phyloP scores from a whole-genome alignment of 2,888 invertebrate genomes.

The Mesopsocus fuscifrons region DNA sequence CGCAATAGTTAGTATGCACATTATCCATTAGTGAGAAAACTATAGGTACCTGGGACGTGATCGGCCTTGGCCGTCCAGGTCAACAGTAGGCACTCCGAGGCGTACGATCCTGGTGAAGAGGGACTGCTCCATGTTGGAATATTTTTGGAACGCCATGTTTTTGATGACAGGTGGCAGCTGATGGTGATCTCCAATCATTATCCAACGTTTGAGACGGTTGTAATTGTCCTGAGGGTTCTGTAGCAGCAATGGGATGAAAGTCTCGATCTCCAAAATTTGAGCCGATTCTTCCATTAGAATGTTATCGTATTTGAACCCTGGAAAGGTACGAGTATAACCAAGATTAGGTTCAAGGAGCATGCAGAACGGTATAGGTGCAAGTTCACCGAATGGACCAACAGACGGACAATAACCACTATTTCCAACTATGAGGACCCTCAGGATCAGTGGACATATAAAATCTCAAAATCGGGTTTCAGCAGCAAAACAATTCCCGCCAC shows the following conservation, averaged over 20 bases:
- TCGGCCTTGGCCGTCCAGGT: slow-evolving; percentile 94
- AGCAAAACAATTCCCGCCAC: no score
- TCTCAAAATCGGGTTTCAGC: no score
- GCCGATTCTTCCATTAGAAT: slow-evolving; percentile 99
- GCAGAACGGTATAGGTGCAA: no score
- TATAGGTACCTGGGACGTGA: slow-evolving; percentile 65
- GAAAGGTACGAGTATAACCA: no score
- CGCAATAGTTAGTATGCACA: no score
- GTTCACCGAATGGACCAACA: no score
- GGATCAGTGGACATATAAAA: no score
- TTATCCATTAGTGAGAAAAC: no score
- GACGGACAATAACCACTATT: no score
- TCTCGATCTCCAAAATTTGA: slow-evolving; percentile 98
- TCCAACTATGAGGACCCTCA: no score
- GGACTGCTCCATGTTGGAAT: slow-evolving; percentile 99
- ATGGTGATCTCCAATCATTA: slow-evolving; percentile 99
- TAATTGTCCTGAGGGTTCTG: slow-evolving; percentile 96
- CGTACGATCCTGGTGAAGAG: slow-evolving; percentile 91
- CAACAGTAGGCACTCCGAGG: slow-evolving; percentile 90
- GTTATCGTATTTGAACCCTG: slow-evolving; percentile 92
- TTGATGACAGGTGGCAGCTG: slow-evolving; percentile 98
- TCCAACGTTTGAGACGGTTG: slow-evolving; percentile 94
- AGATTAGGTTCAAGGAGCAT: no score
- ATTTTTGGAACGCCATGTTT: slow-evolving; percentile 99
- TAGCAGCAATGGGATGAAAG: slow-evolving; percentile 93